Base-by-base conservation (phyloP, 2,888 invertebrate genomes). In the Habrosyne pyritoides region DNA sequence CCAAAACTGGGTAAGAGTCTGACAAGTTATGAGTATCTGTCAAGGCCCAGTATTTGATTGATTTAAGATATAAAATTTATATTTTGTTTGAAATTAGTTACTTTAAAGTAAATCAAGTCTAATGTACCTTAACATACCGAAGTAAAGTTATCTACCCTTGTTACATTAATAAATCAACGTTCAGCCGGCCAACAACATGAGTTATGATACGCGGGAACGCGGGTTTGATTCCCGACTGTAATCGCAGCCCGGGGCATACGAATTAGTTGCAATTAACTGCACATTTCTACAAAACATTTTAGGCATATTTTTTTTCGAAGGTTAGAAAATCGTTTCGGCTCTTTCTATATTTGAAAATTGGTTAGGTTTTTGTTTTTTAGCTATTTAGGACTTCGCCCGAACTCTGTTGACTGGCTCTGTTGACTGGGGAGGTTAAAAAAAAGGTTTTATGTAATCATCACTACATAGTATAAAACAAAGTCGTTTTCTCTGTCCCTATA, bases 181-280 rank as follows among this genome's bases (percentile, higher is more conserved):
- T 33, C 52, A 60, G 60, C 64, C 60, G 57, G 61, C 58, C 62
- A 52, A 56, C 21, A 46, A 52, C 42, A 60, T 64, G 73, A 71
- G 60, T 71, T 73, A 70, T 74, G 75, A 66, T 65, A 59, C 56
- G 56, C 63, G 60, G 63, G 63, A 54, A 46, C 57, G 55, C 60
- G 33, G 68, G 69, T 78, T 78, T 67, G 77, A 77, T 72, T 76
- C 81, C 71, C 65, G 65, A 10, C 62, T 57, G 61, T 82, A 84
- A 84, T 85, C 76, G 67, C 64, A 50, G 74, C 86, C 82, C 54
- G 60, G 47, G 78, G 86, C 69, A 60, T 57, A 55, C 61, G 77
- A 84, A 86, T 85, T 85, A 84, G 77, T 66, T 70, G 69, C 80
- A 86, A 86, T 86, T 85, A 86, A 74, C 69, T 60, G 66, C 59